Percentiles rank a stretch among this genome's conserved stretches.
Evolutionary conservation across 2,888 invertebrate species (phyloP).

Genomic region (Choreutis nemorana): DNA sequence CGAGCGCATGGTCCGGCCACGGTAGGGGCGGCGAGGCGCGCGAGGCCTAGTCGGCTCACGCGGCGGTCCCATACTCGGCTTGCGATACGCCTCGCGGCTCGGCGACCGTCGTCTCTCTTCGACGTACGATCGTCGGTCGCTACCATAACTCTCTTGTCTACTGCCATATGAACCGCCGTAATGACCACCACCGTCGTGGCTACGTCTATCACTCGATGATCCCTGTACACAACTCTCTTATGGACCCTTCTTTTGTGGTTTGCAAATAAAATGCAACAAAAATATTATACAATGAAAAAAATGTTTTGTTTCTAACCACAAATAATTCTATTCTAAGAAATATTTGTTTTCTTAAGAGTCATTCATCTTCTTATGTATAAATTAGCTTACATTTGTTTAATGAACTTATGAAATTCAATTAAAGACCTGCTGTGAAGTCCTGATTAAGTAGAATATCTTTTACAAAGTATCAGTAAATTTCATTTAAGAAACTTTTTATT

Average conservation of each 20-base stretch:
- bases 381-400: too few relatives aligned
- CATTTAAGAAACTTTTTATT: too few relatives aligned
- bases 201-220: conserved; percentile 62
- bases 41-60: conserved; percentile 46
- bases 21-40: conserved; percentile 61
- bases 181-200: conserved; percentile 65
- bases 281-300: conserved; percentile 19
- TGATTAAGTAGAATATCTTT: too few relatives aligned
- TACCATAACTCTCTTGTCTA: conserved; percentile 64
- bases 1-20: conserved; percentile 62
- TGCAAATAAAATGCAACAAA: conserved; percentile 26
- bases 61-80: conserved; percentile 48
- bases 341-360: neutral
- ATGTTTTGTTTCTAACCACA: too few relatives aligned
- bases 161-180: conserved; percentile 61
- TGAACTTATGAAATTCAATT: too few relatives aligned
- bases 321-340: neutral
- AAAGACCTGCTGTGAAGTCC: too few relatives aligned
- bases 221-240: conserved; percentile 63
- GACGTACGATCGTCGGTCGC: conserved; percentile 56
- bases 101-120: conserved; percentile 65
- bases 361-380: neutral
- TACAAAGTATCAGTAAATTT: too few relatives aligned
- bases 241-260: conserved; percentile 39
- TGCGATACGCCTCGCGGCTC: conserved; percentile 54